phyloP scores from a whole-genome alignment of 2,797 vertebrate genomes.

The Erethizon dorsatum region DNA sequence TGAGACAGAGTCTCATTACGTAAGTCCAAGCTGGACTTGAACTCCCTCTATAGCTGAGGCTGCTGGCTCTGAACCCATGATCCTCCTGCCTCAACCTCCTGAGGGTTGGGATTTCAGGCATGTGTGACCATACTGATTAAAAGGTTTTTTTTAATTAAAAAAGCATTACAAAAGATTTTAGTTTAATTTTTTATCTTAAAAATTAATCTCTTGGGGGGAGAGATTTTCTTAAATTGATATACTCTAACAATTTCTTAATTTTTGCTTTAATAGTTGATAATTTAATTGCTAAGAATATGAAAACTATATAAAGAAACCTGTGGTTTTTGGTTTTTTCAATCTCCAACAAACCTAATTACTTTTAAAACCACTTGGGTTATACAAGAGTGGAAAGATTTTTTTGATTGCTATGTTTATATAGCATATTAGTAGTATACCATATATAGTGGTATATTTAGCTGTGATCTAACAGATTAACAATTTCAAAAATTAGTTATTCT shows the following conservation, averaged over 20 bases:
- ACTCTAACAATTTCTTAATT: background rate
- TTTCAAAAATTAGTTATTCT: constrained; percentile 45
- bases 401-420: background rate
- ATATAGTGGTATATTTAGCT: background rate
- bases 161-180: constrained; percentile 3
- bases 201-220: background rate
- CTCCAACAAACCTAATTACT: background rate
- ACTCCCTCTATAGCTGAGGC: background rate
- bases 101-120: background rate
- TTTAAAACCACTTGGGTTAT: constrained; percentile 14
- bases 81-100: background rate
- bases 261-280: constrained; percentile 43
- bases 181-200: constrained; percentile 5
- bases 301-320: constrained; percentile 5
- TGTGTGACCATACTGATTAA: background rate
- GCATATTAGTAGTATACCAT: too few relatives aligned
- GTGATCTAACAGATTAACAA: background rate
- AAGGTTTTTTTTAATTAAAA: constrained; percentile 26
- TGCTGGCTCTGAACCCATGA: background rate
- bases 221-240: background rate
- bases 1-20: background rate
- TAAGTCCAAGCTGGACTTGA: background rate
- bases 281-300: constrained; percentile 30
- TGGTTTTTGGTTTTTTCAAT: background rate
- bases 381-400: background rate